Percentiles rank a stretch among this genome's conserved stretches.
Evolutionary conservation across 2,888 invertebrate genomes (phyloP).

Genomic region (Agrotis clavis): DNA sequence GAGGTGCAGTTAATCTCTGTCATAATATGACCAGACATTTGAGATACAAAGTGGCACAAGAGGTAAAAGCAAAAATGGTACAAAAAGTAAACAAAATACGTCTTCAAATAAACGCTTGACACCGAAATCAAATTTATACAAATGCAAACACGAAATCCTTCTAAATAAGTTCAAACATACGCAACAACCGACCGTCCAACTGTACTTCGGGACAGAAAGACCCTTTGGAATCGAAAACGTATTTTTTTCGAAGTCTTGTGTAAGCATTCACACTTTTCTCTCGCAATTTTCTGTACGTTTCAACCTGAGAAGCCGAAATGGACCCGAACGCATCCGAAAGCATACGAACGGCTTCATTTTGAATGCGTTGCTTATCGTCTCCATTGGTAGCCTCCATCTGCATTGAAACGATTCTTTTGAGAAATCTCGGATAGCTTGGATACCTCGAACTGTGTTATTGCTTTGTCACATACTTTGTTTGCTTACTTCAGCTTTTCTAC

Average conservation of each 20-base stretch:
- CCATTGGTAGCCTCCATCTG: slow-evolving; percentile 49
- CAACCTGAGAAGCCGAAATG: slow-evolving; percentile 38
- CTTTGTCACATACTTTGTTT: background rate
- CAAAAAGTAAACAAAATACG: background rate
- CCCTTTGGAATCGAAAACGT: slow-evolving; percentile 53
- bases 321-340: slow-evolving; percentile 53
- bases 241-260: slow-evolving; percentile 48
- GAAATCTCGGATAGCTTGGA: slow-evolving; percentile 42
- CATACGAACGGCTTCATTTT: slow-evolving; percentile 65
- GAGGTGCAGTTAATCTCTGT: no score
- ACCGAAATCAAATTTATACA: slow-evolving; percentile 34
- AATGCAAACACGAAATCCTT: slow-evolving; percentile 40
- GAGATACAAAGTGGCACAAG: background rate
- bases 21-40: no score
- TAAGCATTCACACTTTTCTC: slow-evolving; percentile 54
- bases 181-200: slow-evolving; percentile 35
- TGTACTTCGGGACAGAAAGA: slow-evolving; percentile 47
- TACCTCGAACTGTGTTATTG: slow-evolving; percentile 1
- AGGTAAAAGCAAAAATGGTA: background rate
- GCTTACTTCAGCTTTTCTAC: background rate
- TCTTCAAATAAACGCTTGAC: slow-evolving; percentile 13
- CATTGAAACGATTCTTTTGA: slow-evolving; percentile 61
- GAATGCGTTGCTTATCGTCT: slow-evolving; percentile 60
- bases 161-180: slow-evolving; percentile 52
- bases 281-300: slow-evolving; percentile 51